Conservation (phyloP, 2,113 vertebrate species). For the Sinocyclocheilus anophthalmus region DNA sequence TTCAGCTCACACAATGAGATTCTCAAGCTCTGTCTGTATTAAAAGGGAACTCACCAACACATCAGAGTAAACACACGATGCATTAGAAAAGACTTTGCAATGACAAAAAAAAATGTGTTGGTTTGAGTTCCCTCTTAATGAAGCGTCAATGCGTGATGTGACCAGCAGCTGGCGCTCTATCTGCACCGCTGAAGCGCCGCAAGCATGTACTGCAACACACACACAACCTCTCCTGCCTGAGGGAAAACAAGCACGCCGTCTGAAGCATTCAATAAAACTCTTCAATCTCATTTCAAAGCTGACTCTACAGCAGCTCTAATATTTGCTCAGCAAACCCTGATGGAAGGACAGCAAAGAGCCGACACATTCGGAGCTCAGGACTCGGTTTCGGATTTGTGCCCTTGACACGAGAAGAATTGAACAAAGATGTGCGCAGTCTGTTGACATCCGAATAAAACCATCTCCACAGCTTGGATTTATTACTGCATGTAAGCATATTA, state of each 20-base stretch:
- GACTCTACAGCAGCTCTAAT: neutral
- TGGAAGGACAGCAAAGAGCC: neutral
- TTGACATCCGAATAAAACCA: slow-evolving; percentile 25
- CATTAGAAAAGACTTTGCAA: no score
- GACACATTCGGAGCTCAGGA: neutral
- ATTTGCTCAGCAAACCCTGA: neutral
- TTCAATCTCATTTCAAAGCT: neutral
- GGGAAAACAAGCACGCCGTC: neutral
- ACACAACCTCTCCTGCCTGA: neutral
- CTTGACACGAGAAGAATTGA: slow-evolving; percentile 9
- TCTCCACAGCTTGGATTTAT: slow-evolving; percentile 39
- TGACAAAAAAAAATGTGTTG: neutral
- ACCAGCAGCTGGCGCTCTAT: slow-evolving; percentile 46
- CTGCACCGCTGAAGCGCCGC: neutral
- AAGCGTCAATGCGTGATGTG: neutral
- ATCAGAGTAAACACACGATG: no score
- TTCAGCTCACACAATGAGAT: neutral
- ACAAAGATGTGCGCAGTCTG: slow-evolving; percentile 24
- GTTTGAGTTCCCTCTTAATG: neutral
- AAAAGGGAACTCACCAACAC: neutral
- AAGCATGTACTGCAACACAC: neutral
- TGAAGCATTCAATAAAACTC: neutral
- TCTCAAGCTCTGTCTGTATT: neutral
- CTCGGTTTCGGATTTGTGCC: neutral
- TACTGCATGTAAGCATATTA: slow-evolving; percentile 37